Evolutionary conservation across 2,113 vertebrate genomes (phyloP).

Genomic region (Gymnogyps californianus): DNA sequence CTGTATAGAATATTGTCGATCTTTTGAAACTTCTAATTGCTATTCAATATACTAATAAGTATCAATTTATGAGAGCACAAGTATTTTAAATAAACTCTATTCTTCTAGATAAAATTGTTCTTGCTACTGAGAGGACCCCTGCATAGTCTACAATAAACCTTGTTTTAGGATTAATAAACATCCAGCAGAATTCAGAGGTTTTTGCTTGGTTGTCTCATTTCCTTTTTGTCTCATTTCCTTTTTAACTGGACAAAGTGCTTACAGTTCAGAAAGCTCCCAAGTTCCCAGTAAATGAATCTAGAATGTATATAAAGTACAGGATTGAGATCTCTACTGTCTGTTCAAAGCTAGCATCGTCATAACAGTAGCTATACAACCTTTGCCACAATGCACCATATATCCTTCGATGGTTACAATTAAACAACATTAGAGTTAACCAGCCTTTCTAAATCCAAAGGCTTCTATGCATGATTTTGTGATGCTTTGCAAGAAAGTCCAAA

Average conservation of each 20-base stretch:
- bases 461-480: neutral
- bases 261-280: neutral
- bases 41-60: neutral
- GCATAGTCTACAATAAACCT: neutral
- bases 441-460: neutral
- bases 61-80: neutral
- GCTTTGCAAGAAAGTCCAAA: neutral
- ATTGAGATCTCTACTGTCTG: neutral
- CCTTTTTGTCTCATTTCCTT: neutral
- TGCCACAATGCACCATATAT: neutral
- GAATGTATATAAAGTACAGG: neutral
- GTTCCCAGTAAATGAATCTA: neutral
- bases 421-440: neutral
- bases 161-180: neutral
- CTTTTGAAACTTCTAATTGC: neutral
- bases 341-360: neutral
- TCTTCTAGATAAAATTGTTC: neutral
- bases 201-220: neutral
- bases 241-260: neutral
- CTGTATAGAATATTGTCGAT: neutral
- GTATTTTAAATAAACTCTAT: neutral
- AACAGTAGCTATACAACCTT: neutral
- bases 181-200: neutral
- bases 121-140: neutral
- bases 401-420: neutral